phyloP scores from a whole-genome alignment of 2,888 invertebrate species.

The Drosophila pegasa region DNA sequence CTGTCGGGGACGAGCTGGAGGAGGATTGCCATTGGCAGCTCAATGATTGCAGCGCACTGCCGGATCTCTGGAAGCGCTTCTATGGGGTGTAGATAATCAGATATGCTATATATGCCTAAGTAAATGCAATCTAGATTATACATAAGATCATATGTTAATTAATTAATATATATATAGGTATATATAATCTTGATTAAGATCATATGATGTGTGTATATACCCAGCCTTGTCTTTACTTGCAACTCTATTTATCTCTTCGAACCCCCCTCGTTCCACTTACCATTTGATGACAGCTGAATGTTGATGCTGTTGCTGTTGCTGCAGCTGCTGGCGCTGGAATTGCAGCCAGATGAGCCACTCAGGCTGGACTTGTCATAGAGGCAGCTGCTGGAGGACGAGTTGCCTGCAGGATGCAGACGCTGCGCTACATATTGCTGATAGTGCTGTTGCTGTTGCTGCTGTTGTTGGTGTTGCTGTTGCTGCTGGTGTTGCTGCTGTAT shows the following conservation, averaged over 20 bases:
- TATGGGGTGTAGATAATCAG: neutral
- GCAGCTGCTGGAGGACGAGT: slow-evolving; percentile 69
- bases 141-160: too few relatives aligned
- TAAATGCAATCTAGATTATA: too few relatives aligned
- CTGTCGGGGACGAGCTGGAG: accelerated
- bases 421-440: slow-evolving; percentile 78
- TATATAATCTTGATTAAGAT: neutral
- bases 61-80: slow-evolving; percentile 1
- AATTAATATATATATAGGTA: too few relatives aligned
- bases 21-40: slow-evolving; percentile 58
- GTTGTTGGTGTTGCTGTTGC: slow-evolving; percentile 67
- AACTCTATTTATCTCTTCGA: too few relatives aligned
- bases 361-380: slow-evolving; percentile 70
- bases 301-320: slow-evolving; percentile 38
- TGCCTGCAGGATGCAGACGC: slow-evolving; percentile 55
- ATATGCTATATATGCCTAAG: neutral
- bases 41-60: slow-evolving; percentile 59
- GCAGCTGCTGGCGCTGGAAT: slow-evolving; percentile 23
- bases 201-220: neutral
- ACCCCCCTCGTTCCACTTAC: slow-evolving; percentile 52
- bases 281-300: slow-evolving; percentile 69
- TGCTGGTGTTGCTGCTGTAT: slow-evolving; percentile 68
- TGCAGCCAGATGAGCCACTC: slow-evolving; percentile 17
- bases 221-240: too few relatives aligned
- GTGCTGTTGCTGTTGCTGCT: slow-evolving; percentile 64